Percentiles rank a stretch among this genome's conserved stretches.
phyloP scores from a whole-genome alignment of 2,888 invertebrate species.

The Rhogogaster chlorosoma region DNA sequence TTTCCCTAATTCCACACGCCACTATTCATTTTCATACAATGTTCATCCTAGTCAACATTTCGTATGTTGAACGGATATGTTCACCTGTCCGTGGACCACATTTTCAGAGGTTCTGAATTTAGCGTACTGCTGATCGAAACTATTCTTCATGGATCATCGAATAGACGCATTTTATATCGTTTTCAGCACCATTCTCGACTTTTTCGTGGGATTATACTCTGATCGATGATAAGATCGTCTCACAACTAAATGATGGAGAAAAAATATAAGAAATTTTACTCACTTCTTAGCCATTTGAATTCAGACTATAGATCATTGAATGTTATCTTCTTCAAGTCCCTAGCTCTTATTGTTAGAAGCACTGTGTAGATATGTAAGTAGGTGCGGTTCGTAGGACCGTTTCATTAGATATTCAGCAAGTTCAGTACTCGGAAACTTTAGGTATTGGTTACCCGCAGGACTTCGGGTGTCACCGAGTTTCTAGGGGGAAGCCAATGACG shows the following conservation, averaged over 20 bases:
- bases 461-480: conserved; percentile 31
- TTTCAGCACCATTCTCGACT: no score
- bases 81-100: no score
- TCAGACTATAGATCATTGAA: not conserved
- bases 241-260: not conserved
- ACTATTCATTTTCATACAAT: no score
- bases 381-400: conserved; percentile 6
- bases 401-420: conserved; percentile 47
- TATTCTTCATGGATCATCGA: no score
- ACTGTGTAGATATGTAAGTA: conserved; percentile 8
- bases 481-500: conserved; percentile 28
- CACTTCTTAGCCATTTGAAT: not conserved
- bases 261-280: not conserved
- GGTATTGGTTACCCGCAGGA: conserved; percentile 45
- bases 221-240: no score
- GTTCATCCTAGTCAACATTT: no score
- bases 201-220: no score
- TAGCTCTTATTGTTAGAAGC: not conserved
- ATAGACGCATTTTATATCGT: no score
- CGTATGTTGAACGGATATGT: no score
- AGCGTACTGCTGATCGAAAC: no score
- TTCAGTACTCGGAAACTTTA: conserved; percentile 35
- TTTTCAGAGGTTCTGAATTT: no score
- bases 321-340: not conserved
- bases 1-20: no score